phyloP scores from a whole-genome alignment of 1,140 invertebrate species.

The Drosophila chauvacae region DNA sequence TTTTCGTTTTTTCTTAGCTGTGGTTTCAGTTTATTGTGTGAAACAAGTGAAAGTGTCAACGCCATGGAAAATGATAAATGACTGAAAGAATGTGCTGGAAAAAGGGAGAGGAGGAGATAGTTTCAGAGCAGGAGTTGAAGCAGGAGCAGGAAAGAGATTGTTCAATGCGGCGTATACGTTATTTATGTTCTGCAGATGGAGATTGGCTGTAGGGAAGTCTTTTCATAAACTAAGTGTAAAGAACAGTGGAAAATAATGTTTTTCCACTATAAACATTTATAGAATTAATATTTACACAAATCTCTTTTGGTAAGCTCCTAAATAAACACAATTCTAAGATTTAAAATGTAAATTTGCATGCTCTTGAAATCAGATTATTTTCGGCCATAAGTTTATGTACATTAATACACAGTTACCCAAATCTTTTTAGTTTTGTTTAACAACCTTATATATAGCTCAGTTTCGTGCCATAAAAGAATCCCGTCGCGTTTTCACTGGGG shows the following conservation, averaged over 20 bases:
- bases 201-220: conserved; percentile 39
- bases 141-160: background rate
- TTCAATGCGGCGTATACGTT: conserved; percentile 78
- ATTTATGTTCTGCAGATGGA: conserved; percentile 75
- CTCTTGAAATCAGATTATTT: conserved; percentile 6
- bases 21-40: conserved; percentile 65
- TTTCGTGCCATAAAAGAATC: conserved; percentile 21
- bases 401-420: background rate
- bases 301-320: background rate
- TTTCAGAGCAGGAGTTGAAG: background rate
- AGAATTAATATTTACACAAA: background rate
- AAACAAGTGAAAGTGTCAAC: conserved; percentile 82
- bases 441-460: conserved; percentile 22
- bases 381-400: background rate
- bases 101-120: conserved; percentile 25
- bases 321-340: background rate
- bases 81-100: conserved; percentile 50
- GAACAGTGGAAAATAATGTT: conserved; percentile 3
- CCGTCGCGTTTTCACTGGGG: conserved; percentile 34
- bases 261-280: background rate
- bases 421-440: conserved; percentile 15
- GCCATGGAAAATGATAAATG: conserved; percentile 79
- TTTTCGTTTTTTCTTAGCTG: conserved; percentile 29
- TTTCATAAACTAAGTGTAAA: conserved; percentile 35
- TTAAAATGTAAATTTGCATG: background rate